Conservation (phyloP, 2,113 vertebrate genomes). For the Naja naja region DNA sequence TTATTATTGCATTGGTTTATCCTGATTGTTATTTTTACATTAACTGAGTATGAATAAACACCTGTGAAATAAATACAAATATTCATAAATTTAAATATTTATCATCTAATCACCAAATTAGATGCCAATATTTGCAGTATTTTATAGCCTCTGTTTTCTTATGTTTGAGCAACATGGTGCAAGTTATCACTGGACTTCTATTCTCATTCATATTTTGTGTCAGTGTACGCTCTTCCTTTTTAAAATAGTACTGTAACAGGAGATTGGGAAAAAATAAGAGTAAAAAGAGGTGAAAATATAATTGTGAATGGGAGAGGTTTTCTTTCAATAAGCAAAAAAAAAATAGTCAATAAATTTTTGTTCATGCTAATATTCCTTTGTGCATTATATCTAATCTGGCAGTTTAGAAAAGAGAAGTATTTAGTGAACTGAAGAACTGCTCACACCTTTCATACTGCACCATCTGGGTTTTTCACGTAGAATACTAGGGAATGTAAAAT, state of each 20-base stretch:
- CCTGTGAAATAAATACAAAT: background rate
- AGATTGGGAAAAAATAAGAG: conserved; percentile 11
- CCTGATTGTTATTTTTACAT: background rate
- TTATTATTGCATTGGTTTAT: background rate
- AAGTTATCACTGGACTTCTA: conserved; percentile 2
- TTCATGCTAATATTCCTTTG: conserved; percentile 14
- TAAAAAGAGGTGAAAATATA: conserved; percentile 14
- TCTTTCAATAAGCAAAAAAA: conserved; percentile 9
- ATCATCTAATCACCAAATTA: background rate
- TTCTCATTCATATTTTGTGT: conserved; percentile 1
- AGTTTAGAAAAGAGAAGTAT: conserved; percentile 38
- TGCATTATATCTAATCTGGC: background rate
- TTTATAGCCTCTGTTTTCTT: background rate
- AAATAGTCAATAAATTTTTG: conserved; percentile 26
- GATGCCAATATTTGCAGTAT: background rate
- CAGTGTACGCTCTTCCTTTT: background rate
- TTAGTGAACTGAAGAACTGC: conserved; percentile 33
- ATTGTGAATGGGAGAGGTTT: conserved; percentile 19
- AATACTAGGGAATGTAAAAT: conserved; percentile 36
- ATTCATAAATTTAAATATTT: background rate
- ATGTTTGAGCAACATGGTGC: background rate
- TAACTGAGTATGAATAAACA: background rate
- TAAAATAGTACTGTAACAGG: background rate
- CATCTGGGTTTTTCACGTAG: conserved; percentile 29
- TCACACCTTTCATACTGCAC: conserved; percentile 14